Evolutionary conservation across 2,888 invertebrate species (phyloP).

Genomic region (Agrochola lychnidis): DNA sequence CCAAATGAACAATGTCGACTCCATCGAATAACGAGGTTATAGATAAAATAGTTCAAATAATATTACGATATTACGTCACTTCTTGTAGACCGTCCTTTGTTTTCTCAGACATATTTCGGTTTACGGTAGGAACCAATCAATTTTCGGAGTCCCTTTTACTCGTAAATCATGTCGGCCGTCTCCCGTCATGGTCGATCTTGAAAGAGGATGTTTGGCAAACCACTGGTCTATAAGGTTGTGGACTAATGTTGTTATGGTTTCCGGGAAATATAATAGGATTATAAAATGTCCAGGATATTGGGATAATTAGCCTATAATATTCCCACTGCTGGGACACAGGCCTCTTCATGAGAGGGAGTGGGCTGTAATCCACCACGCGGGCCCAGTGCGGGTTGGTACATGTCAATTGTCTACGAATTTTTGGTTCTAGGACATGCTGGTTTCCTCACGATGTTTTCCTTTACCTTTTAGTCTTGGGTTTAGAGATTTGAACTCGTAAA

Average conservation of each 20-base stretch:
- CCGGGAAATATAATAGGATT: slow-evolving; percentile 21
- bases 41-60: slow-evolving; percentile 68
- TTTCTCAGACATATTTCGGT: slow-evolving; percentile 81
- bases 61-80: slow-evolving; percentile 58
- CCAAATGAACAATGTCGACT: slow-evolving; percentile 23
- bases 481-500: not conserved
- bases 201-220: slow-evolving; percentile 75
- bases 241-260: slow-evolving; percentile 45
- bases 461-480: too few relatives aligned
- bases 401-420: too few relatives aligned
- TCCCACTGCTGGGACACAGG: too few relatives aligned
- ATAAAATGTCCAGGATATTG: too few relatives aligned
- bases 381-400: too few relatives aligned
- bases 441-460: too few relatives aligned
- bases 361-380: too few relatives aligned
- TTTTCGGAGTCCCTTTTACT: slow-evolving; percentile 81
- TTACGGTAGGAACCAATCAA: slow-evolving; percentile 81
- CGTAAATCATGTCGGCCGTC: slow-evolving; percentile 79
- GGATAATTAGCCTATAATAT: too few relatives aligned
- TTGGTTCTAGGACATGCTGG: too few relatives aligned
- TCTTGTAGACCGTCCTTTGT: slow-evolving; percentile 72
- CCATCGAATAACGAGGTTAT: slow-evolving; percentile 56
- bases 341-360: too few relatives aligned
- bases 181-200: slow-evolving; percentile 75
- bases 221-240: slow-evolving; percentile 71